These are phyloP conservation scores for Boloria euphrosyne DNA, from an alignment of 2,888 invertebrate species.

Conservation along the genomic window DNA sequence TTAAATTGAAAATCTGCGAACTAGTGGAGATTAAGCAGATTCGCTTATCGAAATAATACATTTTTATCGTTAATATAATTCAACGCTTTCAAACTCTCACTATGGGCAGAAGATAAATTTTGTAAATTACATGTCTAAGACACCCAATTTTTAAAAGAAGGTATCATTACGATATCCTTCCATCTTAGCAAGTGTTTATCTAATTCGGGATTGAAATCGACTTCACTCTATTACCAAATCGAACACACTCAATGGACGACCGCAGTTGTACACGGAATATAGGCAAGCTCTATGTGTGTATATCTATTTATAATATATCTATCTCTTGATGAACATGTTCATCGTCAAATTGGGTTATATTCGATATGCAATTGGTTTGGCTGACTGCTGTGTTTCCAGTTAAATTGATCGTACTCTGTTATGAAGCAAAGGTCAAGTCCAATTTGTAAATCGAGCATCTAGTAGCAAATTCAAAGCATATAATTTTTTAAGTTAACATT, in stretches of 20 bases:
- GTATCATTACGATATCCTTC: too few species aligned
- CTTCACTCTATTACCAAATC: too few species aligned
- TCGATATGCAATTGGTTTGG: slow-evolving; percentile 11
- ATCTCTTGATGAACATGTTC: slow-evolving; percentile 2
- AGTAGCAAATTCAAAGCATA: not conserved
- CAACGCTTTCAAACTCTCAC: too few species aligned
- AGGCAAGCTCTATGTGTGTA: too few species aligned
- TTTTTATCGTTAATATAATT: slow-evolving; percentile 11
- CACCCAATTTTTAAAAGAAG: too few species aligned
- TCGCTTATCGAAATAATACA: slow-evolving; percentile 17
- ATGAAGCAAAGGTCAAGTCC: slow-evolving; percentile 21
- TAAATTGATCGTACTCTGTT: slow-evolving; percentile 12
- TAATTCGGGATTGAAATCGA: too few species aligned
- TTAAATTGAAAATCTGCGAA: slow-evolving; percentile 13
- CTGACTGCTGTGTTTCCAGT: not conserved
- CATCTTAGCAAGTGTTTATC: too few species aligned
- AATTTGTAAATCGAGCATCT: slow-evolving; percentile 16
- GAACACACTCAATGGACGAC: too few species aligned
- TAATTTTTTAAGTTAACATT: not conserved
- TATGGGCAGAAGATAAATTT: too few species aligned
- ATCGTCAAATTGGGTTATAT: slow-evolving; percentile 11
- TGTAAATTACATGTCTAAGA: too few species aligned
- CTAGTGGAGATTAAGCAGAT: slow-evolving; percentile 14
- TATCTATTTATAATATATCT: too few species aligned
- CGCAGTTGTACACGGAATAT: too few species aligned